Evolutionary conservation across 1,140 invertebrate genomes (phyloP).

Genomic region (Achatina immaculata): DNA sequence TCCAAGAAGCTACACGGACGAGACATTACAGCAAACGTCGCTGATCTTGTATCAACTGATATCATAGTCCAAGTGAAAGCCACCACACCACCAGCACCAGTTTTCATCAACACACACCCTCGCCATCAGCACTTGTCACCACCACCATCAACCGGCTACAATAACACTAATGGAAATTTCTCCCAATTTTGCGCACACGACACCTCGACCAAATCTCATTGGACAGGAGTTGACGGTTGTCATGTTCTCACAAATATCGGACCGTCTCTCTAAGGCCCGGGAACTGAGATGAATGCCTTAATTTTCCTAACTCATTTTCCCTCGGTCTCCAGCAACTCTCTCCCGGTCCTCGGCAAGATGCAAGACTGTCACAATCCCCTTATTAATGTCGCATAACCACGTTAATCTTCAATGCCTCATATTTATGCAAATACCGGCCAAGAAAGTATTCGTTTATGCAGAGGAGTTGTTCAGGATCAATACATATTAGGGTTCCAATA

Average conservation of each 20-base stretch:
- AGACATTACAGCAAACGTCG: no score
- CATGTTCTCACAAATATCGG: constrained; percentile 14
- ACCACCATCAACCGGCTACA: constrained; percentile 27
- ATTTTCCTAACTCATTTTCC: constrained; percentile 43
- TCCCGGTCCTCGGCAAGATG: constrained; percentile 27
- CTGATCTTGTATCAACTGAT: no score
- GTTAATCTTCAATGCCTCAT: constrained; percentile 48
- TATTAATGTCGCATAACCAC: constrained; percentile 46
- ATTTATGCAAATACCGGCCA: constrained; percentile 48
- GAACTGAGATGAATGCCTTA: constrained; percentile 36
- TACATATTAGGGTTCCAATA: constrained; percentile 43
- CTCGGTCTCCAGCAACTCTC: constrained; percentile 18
- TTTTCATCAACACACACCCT: background rate
- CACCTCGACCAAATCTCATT: constrained; percentile 28
- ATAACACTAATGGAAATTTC: constrained; percentile 32
- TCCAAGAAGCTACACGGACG: no score
- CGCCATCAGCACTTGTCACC: background rate
- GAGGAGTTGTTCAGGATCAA: constrained; percentile 37
- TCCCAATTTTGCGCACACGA: constrained; percentile 24
- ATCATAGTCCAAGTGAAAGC: background rate
- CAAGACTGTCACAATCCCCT: constrained; percentile 39
- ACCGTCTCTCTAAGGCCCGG: constrained; percentile 5
- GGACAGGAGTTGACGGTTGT: constrained; percentile 21
- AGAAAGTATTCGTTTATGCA: constrained; percentile 50
- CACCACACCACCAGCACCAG: background rate